Evolutionary conservation across 1,140 invertebrate genomes (phyloP), one percentile per base, ranked within the genome.

Genomic region (Caerostris extrusa): DNA sequence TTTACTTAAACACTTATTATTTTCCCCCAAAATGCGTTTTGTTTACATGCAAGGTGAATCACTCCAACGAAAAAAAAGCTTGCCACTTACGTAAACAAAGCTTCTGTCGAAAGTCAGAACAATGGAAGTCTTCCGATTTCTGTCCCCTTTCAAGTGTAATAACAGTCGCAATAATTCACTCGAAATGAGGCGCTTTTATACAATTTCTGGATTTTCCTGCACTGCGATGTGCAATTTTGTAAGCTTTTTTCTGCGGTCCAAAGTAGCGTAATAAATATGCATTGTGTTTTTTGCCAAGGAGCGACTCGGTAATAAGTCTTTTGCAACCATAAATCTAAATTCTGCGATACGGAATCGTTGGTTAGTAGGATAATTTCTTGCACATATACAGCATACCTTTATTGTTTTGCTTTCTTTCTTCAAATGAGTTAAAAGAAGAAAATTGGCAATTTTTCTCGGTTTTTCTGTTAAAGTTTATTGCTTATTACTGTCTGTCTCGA

Each of bases 211-310:
- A 85, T 56, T 85, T 85, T 58, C 83, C 10, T 7, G 17, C 17
- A n/a, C 8, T n/a, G n/a, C 58, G 58, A 85, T 85, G 83, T 85
- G 83, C 83, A 57, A 85, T 85, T 85, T 85, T 85, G n/a, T 60
- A 60, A 85, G 83, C n/a, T n/a, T 85, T n/a, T 85, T 50, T 85
- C 58, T 60, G 57, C 56, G 19, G 83, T 58, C n/a, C 17, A 3
- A 85, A 57, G 19, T 85, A 67, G 55, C 7, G 58, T 85, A 64
- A 88, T 85, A 64, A 88, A 88, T 64, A 88, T n/a, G 60, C 86
- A 88, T 88, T 88, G 86, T 88, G 86, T 64, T 67, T 50, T 5
- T 55, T 5, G 10, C 60, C 14, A 55, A 57, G 34, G 64, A 53
- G 86, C 14, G 55, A 57, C 55, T 50, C 56, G 55, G 58, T 61